Percentiles rank a stretch among this genome's conserved stretches.
Conservation (phyloP, 1,140 invertebrate species). For the Arion vulgaris region DNA sequence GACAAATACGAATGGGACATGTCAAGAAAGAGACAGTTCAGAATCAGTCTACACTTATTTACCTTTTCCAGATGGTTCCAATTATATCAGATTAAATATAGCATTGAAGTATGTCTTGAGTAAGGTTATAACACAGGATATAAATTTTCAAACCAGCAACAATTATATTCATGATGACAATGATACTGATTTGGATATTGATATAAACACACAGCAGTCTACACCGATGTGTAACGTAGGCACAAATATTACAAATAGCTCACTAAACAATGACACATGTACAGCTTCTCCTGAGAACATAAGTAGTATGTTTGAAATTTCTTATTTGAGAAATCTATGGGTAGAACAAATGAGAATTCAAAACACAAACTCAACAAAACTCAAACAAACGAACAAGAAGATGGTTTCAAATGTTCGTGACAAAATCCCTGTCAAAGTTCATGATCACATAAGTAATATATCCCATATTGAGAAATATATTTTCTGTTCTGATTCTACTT, state of each 20-base stretch:
- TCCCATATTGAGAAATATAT: neutral
- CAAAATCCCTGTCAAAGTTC: neutral
- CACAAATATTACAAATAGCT: neutral
- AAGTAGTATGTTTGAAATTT: neutral
- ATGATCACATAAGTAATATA: neutral
- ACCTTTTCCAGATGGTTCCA: neutral
- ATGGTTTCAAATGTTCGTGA: neutral
- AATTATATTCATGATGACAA: neutral
- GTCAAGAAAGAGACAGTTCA: too few species aligned
- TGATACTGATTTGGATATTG: neutral
- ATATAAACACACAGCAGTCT: neutral
- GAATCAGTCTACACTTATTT: neutral
- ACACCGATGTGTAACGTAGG: neutral
- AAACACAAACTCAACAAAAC: neutral
- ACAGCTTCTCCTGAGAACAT: neutral
- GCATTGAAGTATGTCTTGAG: neutral
- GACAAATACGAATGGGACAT: neutral
- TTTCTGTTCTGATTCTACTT: neutral
- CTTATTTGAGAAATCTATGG: neutral
- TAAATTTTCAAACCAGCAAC: neutral
- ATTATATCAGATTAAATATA: neutral
- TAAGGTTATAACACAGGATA: neutral
- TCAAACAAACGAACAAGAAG: neutral
- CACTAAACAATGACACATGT: neutral
- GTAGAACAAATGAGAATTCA: neutral